phyloP scores from a whole-genome alignment of 2,113 vertebrate genomes.

The Anser cygnoides region DNA sequence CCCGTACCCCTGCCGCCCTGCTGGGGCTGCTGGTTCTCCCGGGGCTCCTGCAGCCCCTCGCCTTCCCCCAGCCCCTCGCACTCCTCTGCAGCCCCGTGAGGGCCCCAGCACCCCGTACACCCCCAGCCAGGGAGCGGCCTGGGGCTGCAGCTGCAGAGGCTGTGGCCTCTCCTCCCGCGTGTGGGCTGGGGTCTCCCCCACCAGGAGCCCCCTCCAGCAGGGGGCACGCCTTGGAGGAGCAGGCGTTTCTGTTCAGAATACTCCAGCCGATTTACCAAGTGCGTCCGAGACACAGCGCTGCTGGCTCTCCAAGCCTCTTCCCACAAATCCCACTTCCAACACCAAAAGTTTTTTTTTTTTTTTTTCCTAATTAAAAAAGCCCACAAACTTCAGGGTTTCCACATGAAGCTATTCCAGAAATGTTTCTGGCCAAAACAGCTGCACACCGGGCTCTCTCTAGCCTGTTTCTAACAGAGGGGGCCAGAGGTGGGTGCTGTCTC shows the following conservation, averaged over 20 bases:
- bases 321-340: neutral
- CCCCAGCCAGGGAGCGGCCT: neutral
- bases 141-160: neutral
- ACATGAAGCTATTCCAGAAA: neutral
- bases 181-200: neutral
- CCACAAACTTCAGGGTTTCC: neutral
- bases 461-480: neutral
- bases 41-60: accelerated
- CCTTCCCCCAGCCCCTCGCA: neutral
- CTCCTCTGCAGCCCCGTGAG: accelerated
- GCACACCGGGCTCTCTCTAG: neutral
- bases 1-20: accelerated
- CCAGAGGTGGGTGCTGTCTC: neutral
- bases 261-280: neutral
- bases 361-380: neutral
- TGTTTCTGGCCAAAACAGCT: neutral
- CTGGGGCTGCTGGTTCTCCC: neutral
- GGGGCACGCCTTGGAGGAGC: neutral
- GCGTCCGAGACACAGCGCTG: neutral
- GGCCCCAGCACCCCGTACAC: accelerated
- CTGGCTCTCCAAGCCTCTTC: neutral
- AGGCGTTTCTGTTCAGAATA: neutral
- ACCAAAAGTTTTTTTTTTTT: neutral
- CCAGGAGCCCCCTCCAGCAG: accelerated
- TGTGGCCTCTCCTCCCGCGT: accelerated